Conservation (phyloP, 1,140 invertebrate genomes). For the Armadillidium nasatum region DNA sequence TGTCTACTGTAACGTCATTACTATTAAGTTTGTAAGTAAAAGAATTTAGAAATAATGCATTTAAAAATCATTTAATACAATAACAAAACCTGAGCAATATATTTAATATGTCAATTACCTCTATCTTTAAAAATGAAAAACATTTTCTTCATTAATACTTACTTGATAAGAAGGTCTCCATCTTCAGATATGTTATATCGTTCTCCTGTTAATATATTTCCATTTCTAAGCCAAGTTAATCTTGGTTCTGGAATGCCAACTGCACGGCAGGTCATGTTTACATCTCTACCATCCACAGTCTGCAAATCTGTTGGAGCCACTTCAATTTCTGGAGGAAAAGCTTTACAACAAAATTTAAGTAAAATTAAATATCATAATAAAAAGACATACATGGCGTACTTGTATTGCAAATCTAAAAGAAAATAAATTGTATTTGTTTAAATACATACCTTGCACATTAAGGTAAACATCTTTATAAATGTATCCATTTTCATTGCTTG, state of each 20-base stretch:
- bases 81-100: no score
- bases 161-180: conserved; percentile 64
- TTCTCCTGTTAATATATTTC: conserved; percentile 76
- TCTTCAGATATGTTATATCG: conserved; percentile 65
- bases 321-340: conserved; percentile 79
- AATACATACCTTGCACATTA: conserved; percentile 75
- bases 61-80: no score
- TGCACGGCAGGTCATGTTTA: conserved; percentile 83
- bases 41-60: no score
- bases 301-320: conserved; percentile 70
- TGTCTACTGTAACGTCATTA: no score
- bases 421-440: not conserved
- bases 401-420: not conserved
- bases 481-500: conserved; percentile 92
- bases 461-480: conserved; percentile 97
- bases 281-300: conserved; percentile 75
- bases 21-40: no score
- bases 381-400: not conserved
- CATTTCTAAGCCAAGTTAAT: conserved; percentile 87
- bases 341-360: conserved; percentile 31
- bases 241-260: conserved; percentile 87
- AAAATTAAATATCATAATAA: no score
- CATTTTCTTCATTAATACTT: not conserved
- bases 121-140: no score
- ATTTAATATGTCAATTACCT: no score